Conservation (phyloP, 2,113 vertebrate species). For the Eidolon helvum region DNA sequence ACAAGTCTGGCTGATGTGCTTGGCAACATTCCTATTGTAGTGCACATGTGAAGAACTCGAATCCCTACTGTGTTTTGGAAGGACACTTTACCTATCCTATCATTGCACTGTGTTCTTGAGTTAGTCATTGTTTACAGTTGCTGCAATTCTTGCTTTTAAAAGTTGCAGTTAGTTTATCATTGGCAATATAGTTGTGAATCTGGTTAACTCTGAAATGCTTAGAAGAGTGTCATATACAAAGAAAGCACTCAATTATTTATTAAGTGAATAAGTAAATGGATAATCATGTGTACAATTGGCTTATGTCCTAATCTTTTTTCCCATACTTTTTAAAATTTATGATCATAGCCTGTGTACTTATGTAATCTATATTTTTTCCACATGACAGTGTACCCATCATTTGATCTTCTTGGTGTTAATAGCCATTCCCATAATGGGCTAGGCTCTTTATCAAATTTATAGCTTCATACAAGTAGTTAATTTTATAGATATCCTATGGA, state of each 20-base stretch:
- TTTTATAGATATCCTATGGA: not conserved
- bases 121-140: not conserved
- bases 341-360: not conserved
- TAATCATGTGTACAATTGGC: not conserved
- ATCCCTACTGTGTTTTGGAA: not conserved
- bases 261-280: not conserved
- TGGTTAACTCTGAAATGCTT: not conserved
- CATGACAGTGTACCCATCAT: not conserved
- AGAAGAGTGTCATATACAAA: not conserved
- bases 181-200: not conserved
- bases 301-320: not conserved
- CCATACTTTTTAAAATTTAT: not conserved
- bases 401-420: not conserved
- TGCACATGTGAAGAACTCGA: accelerated
- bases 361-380: not conserved
- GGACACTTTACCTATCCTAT: not conserved
- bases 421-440: not conserved
- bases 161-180: not conserved
- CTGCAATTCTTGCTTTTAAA: not conserved
- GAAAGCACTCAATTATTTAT: not conserved
- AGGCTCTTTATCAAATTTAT: not conserved
- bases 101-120: not conserved
- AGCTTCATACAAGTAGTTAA: not conserved
- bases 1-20: not conserved
- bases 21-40: not conserved